Evolutionary conservation across 2,888 invertebrate species (phyloP), one percentile per base, ranked within the genome.

Genomic region (Eupithecia tripunctaria): DNA sequence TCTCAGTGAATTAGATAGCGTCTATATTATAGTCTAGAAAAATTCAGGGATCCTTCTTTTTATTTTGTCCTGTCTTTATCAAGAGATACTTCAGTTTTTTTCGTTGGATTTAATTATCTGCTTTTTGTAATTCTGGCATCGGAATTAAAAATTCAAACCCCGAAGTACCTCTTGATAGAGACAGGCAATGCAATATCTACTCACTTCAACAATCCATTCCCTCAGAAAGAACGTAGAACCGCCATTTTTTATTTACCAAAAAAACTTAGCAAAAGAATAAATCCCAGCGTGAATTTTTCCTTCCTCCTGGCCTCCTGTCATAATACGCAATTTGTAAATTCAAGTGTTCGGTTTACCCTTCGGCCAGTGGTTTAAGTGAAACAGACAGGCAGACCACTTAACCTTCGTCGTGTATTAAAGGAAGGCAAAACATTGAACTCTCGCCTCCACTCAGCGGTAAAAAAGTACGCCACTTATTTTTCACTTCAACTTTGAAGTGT

Each of bases 331-430:
- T 72, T 64, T 75, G 75, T 72, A 64, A 70, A 75, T 68, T 72
- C 72, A 81, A 80, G 80, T 77, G 79, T 78, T 47, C 70, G 67
- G 72, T 72, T 72, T 70, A 75, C 75, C 75, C 83, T 84, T 80
- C 86, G 85, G 86, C 87, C 86, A 85, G 85, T 84, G 82, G 85
- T 87, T 88, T 91, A 91, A 92, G 89, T 91, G 91, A 90, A 91
- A 90, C 91, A 88, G 92, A 91, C 93, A 90, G 72, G 86, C 86
- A 78, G 82, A 81, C 89, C 90, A 92, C 91, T 93, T 93, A 91
- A 91, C 92, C 92, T 91, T 90, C 87, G 85, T 89, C 89, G 87
- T 87, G 86, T 89, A 87, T 90, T 91, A 89, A 88, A 84, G 84
- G 85, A 86, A 89, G 86, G 87, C 88, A 85, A 90, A 88, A 82